These are phyloP conservation scores for Papilio gigon DNA, from an alignment of 2,888 invertebrate species.

Conservation along the genomic window DNA sequence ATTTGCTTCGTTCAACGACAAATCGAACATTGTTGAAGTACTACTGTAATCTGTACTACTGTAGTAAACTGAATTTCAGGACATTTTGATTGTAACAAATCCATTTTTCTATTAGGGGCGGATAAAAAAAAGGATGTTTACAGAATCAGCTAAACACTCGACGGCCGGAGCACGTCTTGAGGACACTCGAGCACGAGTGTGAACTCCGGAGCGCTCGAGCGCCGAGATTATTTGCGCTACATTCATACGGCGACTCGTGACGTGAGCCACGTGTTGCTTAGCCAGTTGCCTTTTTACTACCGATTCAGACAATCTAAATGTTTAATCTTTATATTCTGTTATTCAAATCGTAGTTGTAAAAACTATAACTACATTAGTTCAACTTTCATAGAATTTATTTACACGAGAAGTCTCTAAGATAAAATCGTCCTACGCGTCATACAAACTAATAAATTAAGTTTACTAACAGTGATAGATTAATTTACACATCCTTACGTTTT, in stretches of 20 bases:
- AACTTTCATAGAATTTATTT: too few relatives aligned
- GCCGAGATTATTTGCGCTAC: conserved; percentile 73
- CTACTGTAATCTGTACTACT: too few relatives aligned
- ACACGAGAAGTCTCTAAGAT: too few relatives aligned
- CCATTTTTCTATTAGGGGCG: conserved; percentile 53
- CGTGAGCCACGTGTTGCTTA: conserved; percentile 56
- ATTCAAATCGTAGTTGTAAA: too few relatives aligned
- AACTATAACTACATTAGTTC: too few relatives aligned
- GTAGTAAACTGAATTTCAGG: too few relatives aligned
- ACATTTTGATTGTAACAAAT: neutral
- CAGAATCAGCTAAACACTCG: conserved; percentile 71
- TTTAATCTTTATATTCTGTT: neutral
- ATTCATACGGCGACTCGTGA: conserved; percentile 58
- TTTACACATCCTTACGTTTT: too few relatives aligned
- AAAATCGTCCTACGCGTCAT: too few relatives aligned
- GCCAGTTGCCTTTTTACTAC: conserved; percentile 16
- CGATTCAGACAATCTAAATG: neutral
- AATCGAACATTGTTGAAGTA: neutral
- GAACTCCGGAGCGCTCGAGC: conserved; percentile 64
- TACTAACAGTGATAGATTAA: too few relatives aligned
- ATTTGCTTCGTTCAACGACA: neutral
- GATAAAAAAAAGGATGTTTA: conserved; percentile 66
- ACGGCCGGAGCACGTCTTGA: conserved; percentile 55
- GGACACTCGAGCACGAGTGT: conserved; percentile 64
- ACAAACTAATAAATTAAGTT: too few relatives aligned